A percentile compares a stretch with the other conserved stretches of the same genome.
These are phyloP conservation scores for Tetramorium alpestre DNA, from an alignment of 1,140 invertebrate species.

Conservation along the genomic window DNA sequence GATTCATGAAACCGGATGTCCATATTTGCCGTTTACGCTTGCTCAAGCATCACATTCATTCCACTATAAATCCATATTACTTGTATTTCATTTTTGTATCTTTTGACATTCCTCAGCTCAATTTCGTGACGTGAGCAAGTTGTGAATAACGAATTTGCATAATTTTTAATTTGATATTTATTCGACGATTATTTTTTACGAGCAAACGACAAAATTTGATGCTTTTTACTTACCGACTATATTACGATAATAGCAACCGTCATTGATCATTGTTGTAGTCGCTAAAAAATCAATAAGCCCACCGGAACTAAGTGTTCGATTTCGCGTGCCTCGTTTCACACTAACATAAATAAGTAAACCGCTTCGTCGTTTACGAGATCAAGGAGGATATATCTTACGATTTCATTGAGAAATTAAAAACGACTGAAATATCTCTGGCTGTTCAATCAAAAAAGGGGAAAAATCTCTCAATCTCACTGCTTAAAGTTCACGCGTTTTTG, in stretches of 20 bases:
- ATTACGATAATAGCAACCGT: constrained; percentile 37
- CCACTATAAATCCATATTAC: constrained; percentile 22
- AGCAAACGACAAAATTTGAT: neutral
- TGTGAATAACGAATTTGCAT: neutral
- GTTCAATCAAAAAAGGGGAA: neutral
- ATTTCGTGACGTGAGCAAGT: neutral
- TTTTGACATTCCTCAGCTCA: neutral
- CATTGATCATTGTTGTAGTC: constrained; percentile 56
- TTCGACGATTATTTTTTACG: neutral
- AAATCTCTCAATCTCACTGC: neutral
- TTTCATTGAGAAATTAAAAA: neutral
- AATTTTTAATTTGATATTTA: neutral
- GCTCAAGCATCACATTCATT: constrained; percentile 61
- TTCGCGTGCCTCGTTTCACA: neutral
- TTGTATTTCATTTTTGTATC: constrained; percentile 18
- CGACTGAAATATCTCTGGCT: neutral
- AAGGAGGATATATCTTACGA: neutral
- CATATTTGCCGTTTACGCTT: constrained; percentile 44
- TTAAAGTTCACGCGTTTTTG: neutral
- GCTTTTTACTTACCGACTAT: neutral
- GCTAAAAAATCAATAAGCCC: constrained; percentile 68
- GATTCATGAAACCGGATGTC: constrained; percentile 77
- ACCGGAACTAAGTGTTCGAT: constrained; percentile 45
- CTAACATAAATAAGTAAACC: constrained; percentile 25
- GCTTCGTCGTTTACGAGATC: neutral